Percentiles rank a stretch among this genome's conserved stretches.
Evolutionary conservation across 2,113 vertebrate genomes (phyloP).

Genomic region (Otis tarda): DNA sequence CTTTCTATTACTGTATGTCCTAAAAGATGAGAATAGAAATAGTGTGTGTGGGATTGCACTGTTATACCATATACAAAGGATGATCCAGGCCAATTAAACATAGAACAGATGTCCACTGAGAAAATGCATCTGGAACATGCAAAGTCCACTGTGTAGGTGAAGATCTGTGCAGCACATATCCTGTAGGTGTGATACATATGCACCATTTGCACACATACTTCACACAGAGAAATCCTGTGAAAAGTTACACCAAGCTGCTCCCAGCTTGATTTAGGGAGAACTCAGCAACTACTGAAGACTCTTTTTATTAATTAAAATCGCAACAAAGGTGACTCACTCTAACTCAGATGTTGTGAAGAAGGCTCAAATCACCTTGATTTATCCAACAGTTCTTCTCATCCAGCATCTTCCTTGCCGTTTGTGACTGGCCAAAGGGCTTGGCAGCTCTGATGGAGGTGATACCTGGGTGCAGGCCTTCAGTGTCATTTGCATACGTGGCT

Average conservation of each 20-base stretch:
- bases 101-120: background rate
- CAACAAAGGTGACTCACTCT: background rate
- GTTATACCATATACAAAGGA: background rate
- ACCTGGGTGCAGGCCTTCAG: background rate
- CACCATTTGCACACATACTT: background rate
- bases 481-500: background rate
- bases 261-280: background rate
- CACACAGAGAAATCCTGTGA: background rate
- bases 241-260: background rate
- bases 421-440: background rate
- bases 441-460: rapidly evolving
- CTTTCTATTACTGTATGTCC: background rate
- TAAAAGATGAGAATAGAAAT: background rate
- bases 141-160: background rate
- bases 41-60: background rate
- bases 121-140: background rate
- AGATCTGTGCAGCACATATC: background rate
- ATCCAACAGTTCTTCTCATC: rapidly evolving
- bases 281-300: background rate
- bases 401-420: background rate
- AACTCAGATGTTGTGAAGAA: background rate
- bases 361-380: background rate
- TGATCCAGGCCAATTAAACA: background rate
- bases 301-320: background rate
- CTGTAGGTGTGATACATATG: no score